Base-by-base conservation (phyloP, 2,888 invertebrate species). In the Gordius sp. region DNA sequence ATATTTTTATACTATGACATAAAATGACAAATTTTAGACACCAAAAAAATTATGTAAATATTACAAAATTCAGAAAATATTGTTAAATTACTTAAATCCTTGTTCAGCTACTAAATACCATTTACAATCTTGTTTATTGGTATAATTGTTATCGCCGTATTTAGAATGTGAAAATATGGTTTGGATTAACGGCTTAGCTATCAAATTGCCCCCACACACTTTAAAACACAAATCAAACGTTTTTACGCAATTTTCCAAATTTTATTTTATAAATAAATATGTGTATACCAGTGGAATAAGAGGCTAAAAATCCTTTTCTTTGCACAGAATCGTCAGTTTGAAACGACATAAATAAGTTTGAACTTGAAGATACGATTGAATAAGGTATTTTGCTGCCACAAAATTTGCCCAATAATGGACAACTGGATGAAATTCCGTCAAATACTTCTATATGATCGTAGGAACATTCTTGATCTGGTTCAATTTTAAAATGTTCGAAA, bases 281-380 rank as follows among this genome's bases (percentile, higher is more conserved):
- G n/a, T n/a, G n/a, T n/a, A n/a, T 66, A 83, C 84, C 82, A 63
- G 91, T 89, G 13, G 81, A 80, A 68, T 93, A 86, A 2, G 78
- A 78, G 1, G 89, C 93, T 60, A 79, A 75, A 68, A 97, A 97
- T 2, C 93, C 97, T 68, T 80, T 83, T 61, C 83, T 76, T 66
- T 91, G 86, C 28, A 91, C 86, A 2, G 86, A 85, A 1, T 81
- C 80, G 67, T 97, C 93, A 0, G 87, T 86, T 68, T 84, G 86
- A 71, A 97, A 87, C 0, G 84, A 80, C 76, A 97, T 82, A 61
- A 66, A 69, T 63, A 73, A 65, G 55, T 66, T 63, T 62, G 70
- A 71, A 47, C 66, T 64, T 39, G 66, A 67, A n/a, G 71, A 68
- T 2, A 66, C 62, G 41, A 72, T 65, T 1, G 67, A 64, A 13